Evolutionary conservation across 2,888 invertebrate species (phyloP).

Genomic region (Philereme vetulata): DNA sequence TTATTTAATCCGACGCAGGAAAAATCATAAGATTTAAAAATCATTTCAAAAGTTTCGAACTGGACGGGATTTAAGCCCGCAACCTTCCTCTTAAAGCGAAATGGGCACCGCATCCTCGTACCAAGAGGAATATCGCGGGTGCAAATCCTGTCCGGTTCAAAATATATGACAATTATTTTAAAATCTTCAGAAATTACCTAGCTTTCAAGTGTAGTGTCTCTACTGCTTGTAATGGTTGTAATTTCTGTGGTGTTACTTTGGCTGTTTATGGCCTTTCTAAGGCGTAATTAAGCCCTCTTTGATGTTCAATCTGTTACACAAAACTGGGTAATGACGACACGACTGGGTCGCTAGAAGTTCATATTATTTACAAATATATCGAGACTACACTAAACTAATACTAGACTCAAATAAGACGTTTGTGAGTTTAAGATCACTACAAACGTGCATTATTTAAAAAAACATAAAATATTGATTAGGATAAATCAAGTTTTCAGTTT

Average conservation of each 20-base stretch:
- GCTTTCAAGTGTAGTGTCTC: not conserved
- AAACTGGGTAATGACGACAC: conserved; percentile 72
- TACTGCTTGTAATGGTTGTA: conserved; percentile 7
- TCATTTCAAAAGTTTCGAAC: no score
- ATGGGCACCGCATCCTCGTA: no score
- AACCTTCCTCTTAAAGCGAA: no score
- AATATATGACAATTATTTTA: no score
- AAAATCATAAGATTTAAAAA: no score
- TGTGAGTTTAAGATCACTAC: not conserved
- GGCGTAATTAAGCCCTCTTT: conserved; percentile 78
- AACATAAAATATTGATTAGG: no score
- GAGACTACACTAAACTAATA: not conserved
- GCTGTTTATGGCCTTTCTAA: conserved; percentile 75
- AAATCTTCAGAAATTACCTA: not conserved
- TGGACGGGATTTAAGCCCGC: no score
- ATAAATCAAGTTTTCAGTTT: no score
- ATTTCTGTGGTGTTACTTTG: conserved; percentile 38
- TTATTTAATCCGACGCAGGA: no score
- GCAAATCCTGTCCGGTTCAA: no score
- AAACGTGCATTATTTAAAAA: no score
- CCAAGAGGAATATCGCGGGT: no score
- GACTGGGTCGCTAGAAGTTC: conserved; percentile 37
- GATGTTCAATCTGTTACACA: conserved; percentile 80
- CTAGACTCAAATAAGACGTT: conserved; percentile 1
- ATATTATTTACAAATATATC: conserved; percentile 25